phyloP scores from a whole-genome alignment of 2,797 vertebrate genomes.

The Mus caroli region DNA sequence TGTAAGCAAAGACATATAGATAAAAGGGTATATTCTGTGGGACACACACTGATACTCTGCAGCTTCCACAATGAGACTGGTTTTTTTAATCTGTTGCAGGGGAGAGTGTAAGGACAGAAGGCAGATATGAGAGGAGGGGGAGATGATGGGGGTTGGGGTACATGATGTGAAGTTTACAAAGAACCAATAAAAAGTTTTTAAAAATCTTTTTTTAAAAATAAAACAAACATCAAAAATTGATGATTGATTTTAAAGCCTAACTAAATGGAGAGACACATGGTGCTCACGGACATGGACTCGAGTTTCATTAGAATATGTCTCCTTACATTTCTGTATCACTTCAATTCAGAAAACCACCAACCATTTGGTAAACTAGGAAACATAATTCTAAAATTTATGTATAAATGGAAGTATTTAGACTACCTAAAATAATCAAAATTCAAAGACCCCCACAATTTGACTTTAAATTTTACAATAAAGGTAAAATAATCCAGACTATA shows the following conservation, averaged over 20 bases:
- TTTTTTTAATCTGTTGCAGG: background rate
- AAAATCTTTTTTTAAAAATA: background rate
- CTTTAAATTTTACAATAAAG: background rate
- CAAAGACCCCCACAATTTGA: background rate
- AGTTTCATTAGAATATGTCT: background rate
- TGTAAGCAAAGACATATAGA: background rate
- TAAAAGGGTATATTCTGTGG: background rate
- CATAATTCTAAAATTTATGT: background rate
- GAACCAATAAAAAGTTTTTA: background rate
- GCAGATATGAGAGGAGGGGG: background rate
- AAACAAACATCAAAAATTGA: background rate
- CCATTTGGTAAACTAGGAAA: background rate
- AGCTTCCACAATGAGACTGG: background rate
- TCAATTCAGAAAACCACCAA: background rate
- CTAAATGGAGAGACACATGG: background rate
- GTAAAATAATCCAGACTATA: background rate
- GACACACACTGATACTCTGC: background rate
- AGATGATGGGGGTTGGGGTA: background rate
- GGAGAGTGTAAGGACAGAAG: background rate
- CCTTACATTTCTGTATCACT: background rate
- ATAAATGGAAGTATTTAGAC: background rate
- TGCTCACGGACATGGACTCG: background rate
- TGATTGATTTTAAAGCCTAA: background rate
- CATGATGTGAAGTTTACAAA: background rate
- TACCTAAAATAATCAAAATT: background rate